Percentiles rank a stretch among this genome's conserved stretches.
Conservation (phyloP, 2,113 vertebrate species). For the Benitochromis conjunctus region DNA sequence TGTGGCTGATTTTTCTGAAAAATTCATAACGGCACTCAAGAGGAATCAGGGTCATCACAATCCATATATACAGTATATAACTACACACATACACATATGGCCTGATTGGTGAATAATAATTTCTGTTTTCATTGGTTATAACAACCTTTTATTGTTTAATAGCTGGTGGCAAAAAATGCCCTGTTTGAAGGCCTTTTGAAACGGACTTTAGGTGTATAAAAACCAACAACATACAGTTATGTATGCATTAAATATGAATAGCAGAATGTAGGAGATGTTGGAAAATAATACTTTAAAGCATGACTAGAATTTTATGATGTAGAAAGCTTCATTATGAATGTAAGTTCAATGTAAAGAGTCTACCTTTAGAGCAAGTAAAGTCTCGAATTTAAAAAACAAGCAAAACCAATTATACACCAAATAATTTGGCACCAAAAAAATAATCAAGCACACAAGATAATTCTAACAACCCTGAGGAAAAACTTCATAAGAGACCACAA, state of each 20-base stretch:
- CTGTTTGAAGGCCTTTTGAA: background rate
- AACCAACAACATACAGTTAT: background rate
- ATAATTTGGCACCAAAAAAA: background rate
- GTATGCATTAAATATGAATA: background rate
- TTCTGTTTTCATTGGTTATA: too few species aligned
- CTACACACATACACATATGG: background rate
- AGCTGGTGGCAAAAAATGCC: background rate
- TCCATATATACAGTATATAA: background rate
- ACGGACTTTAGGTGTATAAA: background rate
- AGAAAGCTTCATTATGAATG: background rate
- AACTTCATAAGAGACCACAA: background rate
- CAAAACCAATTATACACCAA: fast-evolving
- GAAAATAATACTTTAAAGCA: background rate
- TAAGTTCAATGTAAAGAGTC: background rate
- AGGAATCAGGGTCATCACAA: conserved; percentile 43
- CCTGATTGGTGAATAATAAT: background rate
- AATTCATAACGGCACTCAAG: conserved; percentile 59
- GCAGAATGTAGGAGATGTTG: background rate
- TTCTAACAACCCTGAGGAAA: background rate
- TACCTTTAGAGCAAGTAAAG: background rate
- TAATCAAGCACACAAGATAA: background rate
- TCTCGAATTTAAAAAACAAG: background rate
- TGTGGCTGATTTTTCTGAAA: conserved; percentile 60
- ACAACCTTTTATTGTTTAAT: background rate
- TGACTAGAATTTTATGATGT: background rate